phyloP scores from a whole-genome alignment of 2,113 vertebrate genomes.

The Apodemus sylvaticus region DNA sequence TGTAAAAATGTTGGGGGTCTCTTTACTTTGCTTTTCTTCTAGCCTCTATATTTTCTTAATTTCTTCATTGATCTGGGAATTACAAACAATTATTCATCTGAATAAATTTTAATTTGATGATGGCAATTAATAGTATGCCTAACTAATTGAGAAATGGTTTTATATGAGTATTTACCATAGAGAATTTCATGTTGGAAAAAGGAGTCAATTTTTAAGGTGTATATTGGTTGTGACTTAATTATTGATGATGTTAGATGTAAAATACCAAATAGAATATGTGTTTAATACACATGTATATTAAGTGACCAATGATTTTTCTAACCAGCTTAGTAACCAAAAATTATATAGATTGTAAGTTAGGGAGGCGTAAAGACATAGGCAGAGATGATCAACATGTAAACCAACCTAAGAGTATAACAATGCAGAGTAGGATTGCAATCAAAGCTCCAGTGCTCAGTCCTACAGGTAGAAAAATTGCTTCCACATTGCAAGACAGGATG shows the following conservation, averaged over 20 bases:
- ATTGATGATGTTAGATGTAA: background rate
- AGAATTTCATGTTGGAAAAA: background rate
- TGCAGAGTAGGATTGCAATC: constrained; percentile 96
- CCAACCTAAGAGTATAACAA: constrained; percentile 96
- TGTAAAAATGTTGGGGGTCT: fast-evolving
- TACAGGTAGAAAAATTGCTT: constrained; percentile 97
- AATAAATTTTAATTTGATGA: background rate
- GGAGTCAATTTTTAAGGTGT: background rate
- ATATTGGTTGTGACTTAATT: background rate
- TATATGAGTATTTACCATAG: background rate
- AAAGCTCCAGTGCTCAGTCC: constrained; percentile 97
- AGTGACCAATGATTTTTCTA: background rate
- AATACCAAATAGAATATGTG: background rate
- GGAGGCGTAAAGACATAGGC: background rate
- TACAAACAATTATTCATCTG: background rate
- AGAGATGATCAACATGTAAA: constrained; percentile 38
- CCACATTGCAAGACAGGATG: constrained; percentile 95
- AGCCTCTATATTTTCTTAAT: background rate
- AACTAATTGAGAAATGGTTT: background rate
- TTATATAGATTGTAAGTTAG: background rate
- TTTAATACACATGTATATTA: background rate
- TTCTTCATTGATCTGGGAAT: background rate
- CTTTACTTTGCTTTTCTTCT: background rate
- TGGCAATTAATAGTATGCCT: background rate
- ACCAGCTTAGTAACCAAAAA: background rate